phyloP scores from a whole-genome alignment of 1,140 invertebrate species.

The Elysia chlorotica region DNA sequence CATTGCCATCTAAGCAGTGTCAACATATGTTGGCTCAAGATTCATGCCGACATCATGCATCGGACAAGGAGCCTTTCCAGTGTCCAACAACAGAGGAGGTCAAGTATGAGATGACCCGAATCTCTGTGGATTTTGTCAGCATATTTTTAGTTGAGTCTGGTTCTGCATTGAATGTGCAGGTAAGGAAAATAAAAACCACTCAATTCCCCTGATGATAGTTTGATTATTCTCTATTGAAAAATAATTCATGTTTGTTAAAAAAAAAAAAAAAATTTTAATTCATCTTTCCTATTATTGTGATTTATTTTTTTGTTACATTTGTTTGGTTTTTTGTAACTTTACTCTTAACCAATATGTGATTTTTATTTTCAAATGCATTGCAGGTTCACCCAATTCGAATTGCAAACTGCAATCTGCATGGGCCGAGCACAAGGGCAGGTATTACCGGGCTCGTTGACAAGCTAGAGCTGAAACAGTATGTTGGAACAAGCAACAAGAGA shows the following conservation, averaged over 20 bases:
- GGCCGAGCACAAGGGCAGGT: conserved; percentile 85
- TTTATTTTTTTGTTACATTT: no score
- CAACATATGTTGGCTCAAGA: conserved; percentile 83
- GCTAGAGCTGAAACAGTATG: conserved; percentile 74
- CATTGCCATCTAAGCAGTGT: conserved; percentile 78
- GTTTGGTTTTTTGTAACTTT: no score
- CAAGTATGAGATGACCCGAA: conserved; percentile 91
- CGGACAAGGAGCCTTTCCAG: conserved; percentile 43
- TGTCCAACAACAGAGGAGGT: conserved; percentile 89
- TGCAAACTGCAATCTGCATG: conserved; percentile 92
- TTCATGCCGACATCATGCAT: conserved; percentile 73
- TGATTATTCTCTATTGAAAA: no score
- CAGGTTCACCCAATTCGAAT: conserved; percentile 83
- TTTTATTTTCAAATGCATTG: no score
- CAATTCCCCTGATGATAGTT: no score
- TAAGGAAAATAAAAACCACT: no score
- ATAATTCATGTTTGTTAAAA: no score
- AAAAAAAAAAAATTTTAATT: no score
- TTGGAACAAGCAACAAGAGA: no score
- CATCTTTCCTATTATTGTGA: no score
- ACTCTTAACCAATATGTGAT: no score
- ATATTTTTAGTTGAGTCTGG: conserved; percentile 88
- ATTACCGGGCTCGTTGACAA: conserved; percentile 86
- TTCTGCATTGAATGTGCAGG: conserved; percentile 84
- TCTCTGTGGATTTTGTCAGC: conserved; percentile 90